Base-by-base conservation (phyloP, 2,888 invertebrate genomes). In the Tipula vernalis region DNA sequence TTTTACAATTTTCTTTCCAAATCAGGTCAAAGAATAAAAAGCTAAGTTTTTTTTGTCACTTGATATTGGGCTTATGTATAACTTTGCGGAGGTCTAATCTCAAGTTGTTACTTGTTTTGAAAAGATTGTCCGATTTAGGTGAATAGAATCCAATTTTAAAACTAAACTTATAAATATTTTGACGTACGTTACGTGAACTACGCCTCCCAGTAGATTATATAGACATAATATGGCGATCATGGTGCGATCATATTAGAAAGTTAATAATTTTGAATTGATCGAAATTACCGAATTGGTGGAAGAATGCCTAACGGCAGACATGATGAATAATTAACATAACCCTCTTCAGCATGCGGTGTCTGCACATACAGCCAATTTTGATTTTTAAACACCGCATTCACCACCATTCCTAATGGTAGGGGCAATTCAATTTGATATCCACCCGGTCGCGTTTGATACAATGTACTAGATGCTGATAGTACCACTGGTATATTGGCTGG, bases 401-500 rank as follows among this genome's bases (percentile, higher is more conserved):
- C 96, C 3, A 97, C 96, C 91, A 96, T 96, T 4, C 97, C 97
- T 87, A 96, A 91, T 0, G 96, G 96, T 86, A 96, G 91, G 0
- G 94, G 93, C 86, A 95, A 92, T 91, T 96, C 96, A 10, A 93
- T 93, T 89, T 94, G 94, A 89, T 94, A 95, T 51, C 93, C 93
- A n/a, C 94, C 95, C 85, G 93, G 92, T 87, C 95, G 94, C 0
- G 96, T 96, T 90, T 96, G 95, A 90, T 96, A 96, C 13, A 96
- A 91, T 0, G 94, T 94, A 88, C 94, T 95, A 0, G 95, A 94
- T 89, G 95, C 95, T 42, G 96, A 95, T 87, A 96, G 92, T 4
- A 96, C 97, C 42, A 97, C 96, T 1, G 97, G 96, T 88, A 97
- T 96, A 91, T 97, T 97, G 84, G 96, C 97, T 0, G 97, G 97